phyloP scores from a whole-genome alignment of 2,888 invertebrate genomes.

The Cataglyphis albicans region DNA sequence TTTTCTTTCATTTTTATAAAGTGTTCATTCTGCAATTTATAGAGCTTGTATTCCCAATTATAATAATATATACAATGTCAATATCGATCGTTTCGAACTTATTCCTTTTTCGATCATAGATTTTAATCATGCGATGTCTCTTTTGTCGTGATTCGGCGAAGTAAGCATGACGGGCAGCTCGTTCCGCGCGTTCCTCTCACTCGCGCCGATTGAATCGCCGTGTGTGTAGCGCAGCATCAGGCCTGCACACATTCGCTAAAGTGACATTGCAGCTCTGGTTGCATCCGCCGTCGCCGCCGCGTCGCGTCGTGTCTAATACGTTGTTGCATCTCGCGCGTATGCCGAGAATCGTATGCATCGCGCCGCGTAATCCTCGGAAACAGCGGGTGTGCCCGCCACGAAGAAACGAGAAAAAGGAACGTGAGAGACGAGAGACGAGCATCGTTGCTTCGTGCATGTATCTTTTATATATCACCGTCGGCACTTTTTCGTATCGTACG shows the following conservation, averaged over 20 bases:
- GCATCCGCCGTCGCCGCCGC: background rate
- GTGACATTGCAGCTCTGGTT: conserved; percentile 52
- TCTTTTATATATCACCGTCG: conserved; percentile 59
- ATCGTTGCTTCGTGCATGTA: conserved; percentile 49
- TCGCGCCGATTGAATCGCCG: conserved; percentile 26
- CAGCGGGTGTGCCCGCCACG: conserved; percentile 30
- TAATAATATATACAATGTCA: background rate
- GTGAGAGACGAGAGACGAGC: conserved; percentile 43
- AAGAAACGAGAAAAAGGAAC: conserved; percentile 54
- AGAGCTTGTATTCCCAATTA: background rate
- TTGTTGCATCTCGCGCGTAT: conserved; percentile 49
- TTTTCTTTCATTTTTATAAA: conserved; percentile 76
- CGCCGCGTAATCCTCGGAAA: conserved; percentile 56
- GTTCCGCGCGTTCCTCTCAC: conserved; percentile 33
- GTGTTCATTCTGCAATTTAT: background rate
- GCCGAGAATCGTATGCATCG: conserved; percentile 40
- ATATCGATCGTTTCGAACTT: conserved; percentile 10
- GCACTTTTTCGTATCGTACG: conserved; percentile 35
- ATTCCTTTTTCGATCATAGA: background rate
- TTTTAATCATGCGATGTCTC: conserved; percentile 44
- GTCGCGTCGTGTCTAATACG: conserved; percentile 43
- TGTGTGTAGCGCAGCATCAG: conserved; percentile 29
- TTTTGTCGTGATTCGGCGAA: conserved; percentile 23
- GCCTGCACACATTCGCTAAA: conserved; percentile 21
- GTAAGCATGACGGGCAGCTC: conserved; percentile 48